Base-by-base conservation (phyloP, 2,888 invertebrate genomes). In the Allolobophora icterica region DNA sequence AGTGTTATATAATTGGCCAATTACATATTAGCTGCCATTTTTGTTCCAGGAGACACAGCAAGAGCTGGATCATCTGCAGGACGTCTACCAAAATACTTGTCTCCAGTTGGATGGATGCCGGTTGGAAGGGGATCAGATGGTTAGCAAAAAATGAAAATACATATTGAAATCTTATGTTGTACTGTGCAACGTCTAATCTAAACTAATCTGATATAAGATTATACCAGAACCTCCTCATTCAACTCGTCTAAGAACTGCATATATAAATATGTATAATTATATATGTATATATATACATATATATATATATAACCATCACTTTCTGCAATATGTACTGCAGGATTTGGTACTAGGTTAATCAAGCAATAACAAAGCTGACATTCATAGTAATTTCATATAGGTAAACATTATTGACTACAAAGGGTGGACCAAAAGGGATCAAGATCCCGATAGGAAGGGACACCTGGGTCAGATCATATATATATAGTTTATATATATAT, bases 81-180 rank as follows among this genome's bases (percentile, higher is more conserved):
- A 87, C 15, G 35, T 33, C 34, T 87, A 87, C 87, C 87, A 87
- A 17, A 35, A 87, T 87, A 87, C 34, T 19, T 35, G 34, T 38
- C 87, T 87, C 87, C 87, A 87, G 38, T 38, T 87, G 34, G 87
- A 87, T 87, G 87, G 87, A 35, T 35, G 35, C 30, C 34, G n/a
- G 6, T 34, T 87, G 87, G 87, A 87, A 38, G 38, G 13, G 21
- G 87, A 87, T 87, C 87, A 87, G 87, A 87, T 87, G 87, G 87
- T 87, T n/a, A 71, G 71, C 71, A 71, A 52, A 24, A n/a, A 13
- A 5, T 1, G 6, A n/a, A n/a, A 71, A 58, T 5, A 24, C 30
- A 24, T 58, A 11, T 58, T 24, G 0, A 52, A 21, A 52, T 42
- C 42, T 42, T 11, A 24, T 24, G 30, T 71, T 71, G 21, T 52